Conservation (phyloP, 2,888 invertebrate species). For the Amblyteles armatorius region DNA sequence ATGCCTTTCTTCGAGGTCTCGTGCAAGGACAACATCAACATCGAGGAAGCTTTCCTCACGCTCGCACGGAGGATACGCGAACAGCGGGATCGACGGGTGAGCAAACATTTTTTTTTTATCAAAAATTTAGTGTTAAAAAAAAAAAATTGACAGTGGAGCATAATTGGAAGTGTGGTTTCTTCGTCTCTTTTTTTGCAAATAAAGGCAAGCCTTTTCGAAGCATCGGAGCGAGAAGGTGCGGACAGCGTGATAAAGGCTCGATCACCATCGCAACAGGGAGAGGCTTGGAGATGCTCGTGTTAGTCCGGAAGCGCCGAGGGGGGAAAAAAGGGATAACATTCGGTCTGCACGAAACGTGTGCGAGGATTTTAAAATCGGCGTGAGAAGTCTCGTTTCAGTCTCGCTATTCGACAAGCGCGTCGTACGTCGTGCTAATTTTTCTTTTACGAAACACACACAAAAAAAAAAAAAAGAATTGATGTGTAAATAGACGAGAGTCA, state of each 20-base stretch:
- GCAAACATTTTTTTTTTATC: conserved; percentile 56
- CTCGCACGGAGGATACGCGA: conserved; percentile 93
- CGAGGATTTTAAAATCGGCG: conserved; percentile 26
- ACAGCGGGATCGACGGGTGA: conserved; percentile 91
- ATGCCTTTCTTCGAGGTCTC: conserved; percentile 96
- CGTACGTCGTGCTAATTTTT: conserved; percentile 19
- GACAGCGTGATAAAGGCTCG: conserved; percentile 79
- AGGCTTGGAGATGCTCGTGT: conserved; percentile 81
- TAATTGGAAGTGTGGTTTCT: neutral
- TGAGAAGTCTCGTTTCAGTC: conserved; percentile 74
- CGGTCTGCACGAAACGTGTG: conserved; percentile 28
- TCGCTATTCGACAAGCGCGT: conserved; percentile 27
- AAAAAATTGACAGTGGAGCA: neutral
- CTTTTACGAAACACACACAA: conserved; percentile 18
- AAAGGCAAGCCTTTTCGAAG: conserved; percentile 81
- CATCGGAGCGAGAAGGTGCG: conserved; percentile 79
- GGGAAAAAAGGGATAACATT: neutral
- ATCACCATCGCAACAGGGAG: conserved; percentile 78
- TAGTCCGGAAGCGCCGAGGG: conserved; percentile 67
- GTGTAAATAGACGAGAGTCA: conserved; percentile 45
- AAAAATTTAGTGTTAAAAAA: neutral
- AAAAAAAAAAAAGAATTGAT: conserved; percentile 12
- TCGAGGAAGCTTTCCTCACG: conserved; percentile 93
- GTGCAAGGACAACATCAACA: conserved; percentile 94
- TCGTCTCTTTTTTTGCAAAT: conserved; percentile 33